phyloP scores from a whole-genome alignment of 1,140 invertebrate genomes.

The Atopsyche davidsoni region DNA sequence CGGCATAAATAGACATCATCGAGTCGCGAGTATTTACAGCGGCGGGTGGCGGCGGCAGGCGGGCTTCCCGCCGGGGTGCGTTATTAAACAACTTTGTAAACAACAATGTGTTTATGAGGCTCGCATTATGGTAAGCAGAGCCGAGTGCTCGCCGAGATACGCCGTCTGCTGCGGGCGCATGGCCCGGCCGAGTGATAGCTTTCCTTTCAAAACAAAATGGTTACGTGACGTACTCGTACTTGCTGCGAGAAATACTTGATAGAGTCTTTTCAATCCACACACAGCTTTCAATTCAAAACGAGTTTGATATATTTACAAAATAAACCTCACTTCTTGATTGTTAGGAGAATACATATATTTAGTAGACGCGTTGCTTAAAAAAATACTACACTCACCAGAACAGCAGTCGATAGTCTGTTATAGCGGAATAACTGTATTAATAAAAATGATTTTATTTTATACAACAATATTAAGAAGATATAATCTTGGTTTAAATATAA shows the following conservation, averaged over 20 bases:
- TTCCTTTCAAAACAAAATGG: not conserved
- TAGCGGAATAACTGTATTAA: not conserved
- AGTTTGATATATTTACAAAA: not conserved
- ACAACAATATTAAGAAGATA: not conserved
- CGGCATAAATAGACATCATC: constrained; percentile 29
- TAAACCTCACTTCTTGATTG: not conserved
- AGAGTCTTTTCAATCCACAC: not conserved
- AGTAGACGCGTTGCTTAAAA: not conserved
- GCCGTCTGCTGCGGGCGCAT: too few relatives aligned
- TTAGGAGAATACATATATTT: not conserved
- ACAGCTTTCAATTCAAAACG: not conserved
- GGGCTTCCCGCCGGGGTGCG: not conserved
- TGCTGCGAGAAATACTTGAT: not conserved
- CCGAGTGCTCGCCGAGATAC: constrained; percentile 6
- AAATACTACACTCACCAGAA: too few relatives aligned
- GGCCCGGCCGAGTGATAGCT: too few relatives aligned
- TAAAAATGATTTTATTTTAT: not conserved
- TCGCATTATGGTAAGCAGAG: constrained; percentile 16
- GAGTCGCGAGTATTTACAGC: constrained; percentile 26
- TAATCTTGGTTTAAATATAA: too few relatives aligned
- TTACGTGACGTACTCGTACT: not conserved
- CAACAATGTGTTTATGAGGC: constrained; percentile 26
- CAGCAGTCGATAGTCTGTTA: not conserved
- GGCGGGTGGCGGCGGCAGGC: constrained; percentile 3
- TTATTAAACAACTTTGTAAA: constrained; percentile 27